Base-by-base conservation (phyloP, 1,140 invertebrate genomes). In the Charaxes varanes region DNA sequence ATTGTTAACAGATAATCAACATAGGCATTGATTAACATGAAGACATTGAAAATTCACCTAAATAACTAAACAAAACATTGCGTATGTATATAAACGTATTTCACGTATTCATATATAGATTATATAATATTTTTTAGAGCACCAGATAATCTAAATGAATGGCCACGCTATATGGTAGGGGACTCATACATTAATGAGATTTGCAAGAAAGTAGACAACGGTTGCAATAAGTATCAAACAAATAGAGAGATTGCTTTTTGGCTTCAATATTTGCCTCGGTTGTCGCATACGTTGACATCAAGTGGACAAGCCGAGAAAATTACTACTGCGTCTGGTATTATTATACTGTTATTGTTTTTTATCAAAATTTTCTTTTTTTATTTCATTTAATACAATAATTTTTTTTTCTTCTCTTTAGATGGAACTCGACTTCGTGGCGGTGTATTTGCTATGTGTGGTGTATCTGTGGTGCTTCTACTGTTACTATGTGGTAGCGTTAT, bases 141-240 rank as follows among this genome's bases (percentile, higher is more conserved):
- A 3, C 87, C 84, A 22, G 74, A 76, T 7, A 83, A 84, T 19
- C 84, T 85, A 19, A 81, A 87, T 12, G 67, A 79, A 7, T 91
- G 90, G 89, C 54, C 69, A 28, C 78, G 82, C n/a, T 90, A 90
- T 51, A 86, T 70, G n/a, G 41, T 60, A 1, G 69, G 85, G 3
- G 84, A 79, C 35, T 60, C 65, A 2, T 62, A 79, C 17, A 58
- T 84, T 10, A 63, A 71, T 37, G 65, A 72, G 23, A 62, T 80
- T 21, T 57, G 52, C 13, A 57, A 62, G 23, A 48, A 38, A 22
- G 35, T 28, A n/a, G 33, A 32, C 14, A 30, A 30, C 6, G 34
- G 28, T 10, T 31, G n/a, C 13, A 40, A 51, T 15, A 32, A 38
- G 15, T 41, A 43, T 15, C 38, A 52, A 45, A 49, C 47, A 12